Base-by-base conservation (phyloP, 1,140 invertebrate genomes). In the Pteromalus puparum region DNA sequence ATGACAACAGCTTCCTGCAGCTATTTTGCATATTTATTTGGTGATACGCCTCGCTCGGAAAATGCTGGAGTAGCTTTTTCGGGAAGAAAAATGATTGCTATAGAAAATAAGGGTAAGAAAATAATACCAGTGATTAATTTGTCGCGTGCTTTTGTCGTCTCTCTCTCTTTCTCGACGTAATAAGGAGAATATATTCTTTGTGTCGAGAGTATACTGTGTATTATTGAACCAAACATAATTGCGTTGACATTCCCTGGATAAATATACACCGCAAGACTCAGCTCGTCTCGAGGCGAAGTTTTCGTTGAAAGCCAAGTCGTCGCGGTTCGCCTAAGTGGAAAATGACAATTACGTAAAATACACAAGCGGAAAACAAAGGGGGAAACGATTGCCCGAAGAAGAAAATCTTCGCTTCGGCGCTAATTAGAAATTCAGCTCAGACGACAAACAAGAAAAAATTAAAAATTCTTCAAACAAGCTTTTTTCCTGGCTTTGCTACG, bases 11-110 rank as follows among this genome's bases (percentile, higher is more conserved):
- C 74, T 30, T 72, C 48, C 24, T 7, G 61, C 26, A 61, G 61
- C 79, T 85, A n/a, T 68, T 85, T 77, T 85, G 53, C 83, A 85
- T 81, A 85, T 74, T 85, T 81, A 81, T 85, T 70, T 53, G 77
- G 26, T 75, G 80, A 84, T 81, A 76, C 0, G 77, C 48, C 61
- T 75, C 53, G 21, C 46, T 18, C 48, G 48, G 21, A 61, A 61
- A 61, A 61, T 18, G 21, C 53, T 61, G 18, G 53, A 61, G 53
- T 61, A 6, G 53, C 15, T n/a, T 21, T 61, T 61, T 61, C 18
- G 4, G 53, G 6, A 61, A n/a, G 18, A 61, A 21, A 7, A 61
- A 61, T 61, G 15, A 61, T 61, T 61, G 15, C 21, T 7, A n/a
- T 18, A n/a, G 46, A 48, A 26, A 72, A 42, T 42, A 42, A 61